Conservation (phyloP, 1,140 invertebrate species). For the Sinella curviseta region DNA sequence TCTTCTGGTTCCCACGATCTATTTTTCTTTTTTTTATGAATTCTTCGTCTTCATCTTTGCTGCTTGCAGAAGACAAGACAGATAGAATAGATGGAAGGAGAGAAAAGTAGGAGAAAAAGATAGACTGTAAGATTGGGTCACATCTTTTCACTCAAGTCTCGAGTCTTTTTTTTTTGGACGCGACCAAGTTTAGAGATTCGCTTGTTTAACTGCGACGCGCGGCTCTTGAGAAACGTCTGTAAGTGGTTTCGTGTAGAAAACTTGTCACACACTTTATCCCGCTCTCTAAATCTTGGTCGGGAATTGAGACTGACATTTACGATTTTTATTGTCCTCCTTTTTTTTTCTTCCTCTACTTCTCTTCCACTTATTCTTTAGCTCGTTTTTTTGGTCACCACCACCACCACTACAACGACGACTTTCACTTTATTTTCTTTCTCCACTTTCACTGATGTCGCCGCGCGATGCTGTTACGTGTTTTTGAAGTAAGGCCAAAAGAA, state of each 20-base stretch:
- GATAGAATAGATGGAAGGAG: too few relatives aligned
- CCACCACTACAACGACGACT: too few relatives aligned
- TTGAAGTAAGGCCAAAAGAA: conserved; percentile 26
- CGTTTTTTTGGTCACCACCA: too few relatives aligned
- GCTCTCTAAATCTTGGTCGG: conserved; percentile 14
- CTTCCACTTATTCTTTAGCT: too few relatives aligned
- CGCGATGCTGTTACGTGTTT: too few relatives aligned
- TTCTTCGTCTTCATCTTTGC: neutral
- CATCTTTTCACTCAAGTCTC: too few relatives aligned
- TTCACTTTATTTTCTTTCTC: too few relatives aligned
- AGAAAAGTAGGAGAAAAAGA: neutral
- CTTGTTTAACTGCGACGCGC: neutral
- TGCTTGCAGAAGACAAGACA: too few relatives aligned
- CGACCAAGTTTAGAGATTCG: neutral
- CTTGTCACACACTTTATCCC: conserved; percentile 20
- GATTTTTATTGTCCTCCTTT: conserved; percentile 21
- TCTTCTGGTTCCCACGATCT: neutral
- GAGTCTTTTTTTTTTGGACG: too few relatives aligned
- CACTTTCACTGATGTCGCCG: too few relatives aligned
- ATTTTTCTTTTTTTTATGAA: neutral
- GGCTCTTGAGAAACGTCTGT: neutral
- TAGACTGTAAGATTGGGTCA: neutral
- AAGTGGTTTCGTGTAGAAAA: conserved; percentile 26
- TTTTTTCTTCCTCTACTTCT: conserved; percentile 2
- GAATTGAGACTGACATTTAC: conserved; percentile 23